Evolutionary conservation across 2,888 invertebrate species (phyloP).

Genomic region (Torymus tubicola): DNA sequence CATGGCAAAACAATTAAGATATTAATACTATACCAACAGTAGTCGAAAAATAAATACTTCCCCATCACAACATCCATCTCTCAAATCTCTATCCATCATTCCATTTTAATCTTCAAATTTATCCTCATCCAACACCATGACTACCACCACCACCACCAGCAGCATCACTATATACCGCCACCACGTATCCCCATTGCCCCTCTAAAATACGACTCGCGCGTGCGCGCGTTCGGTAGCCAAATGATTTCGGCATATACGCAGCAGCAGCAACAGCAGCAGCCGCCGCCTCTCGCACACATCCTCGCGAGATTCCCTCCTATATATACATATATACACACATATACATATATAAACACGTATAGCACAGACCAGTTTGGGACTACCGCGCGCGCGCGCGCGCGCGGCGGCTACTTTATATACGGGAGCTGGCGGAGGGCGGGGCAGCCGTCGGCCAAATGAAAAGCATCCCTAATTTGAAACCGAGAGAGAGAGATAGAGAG

Average conservation of each 20-base stretch:
- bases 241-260: slow-evolving; percentile 29
- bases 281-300: too few species aligned
- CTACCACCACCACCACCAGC: too few species aligned
- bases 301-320: not conserved
- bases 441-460: slow-evolving; percentile 74
- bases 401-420: slow-evolving; percentile 65
- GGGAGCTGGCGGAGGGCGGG: slow-evolving; percentile 73
- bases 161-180: too few species aligned
- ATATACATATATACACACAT: slow-evolving; percentile 14
- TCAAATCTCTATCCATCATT: too few species aligned
- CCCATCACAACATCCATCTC: too few species aligned
- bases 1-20: too few species aligned
- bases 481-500: slow-evolving; percentile 60
- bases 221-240: slow-evolving; percentile 42
- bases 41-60: too few species aligned
- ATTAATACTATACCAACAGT: too few species aligned
- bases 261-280: too few species aligned
- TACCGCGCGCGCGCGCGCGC: slow-evolving; percentile 6
- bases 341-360: slow-evolving; percentile 18
- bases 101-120: too few species aligned
- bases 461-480: slow-evolving; percentile 76
- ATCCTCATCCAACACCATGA: too few species aligned
- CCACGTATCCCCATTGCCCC: slow-evolving; percentile 6
- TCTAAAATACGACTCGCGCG: slow-evolving; percentile 45
- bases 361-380: slow-evolving; percentile 65